Evolutionary conservation across 2,797 vertebrate genomes (phyloP).

Genomic region (Macrochelys suwanniensis): DNA sequence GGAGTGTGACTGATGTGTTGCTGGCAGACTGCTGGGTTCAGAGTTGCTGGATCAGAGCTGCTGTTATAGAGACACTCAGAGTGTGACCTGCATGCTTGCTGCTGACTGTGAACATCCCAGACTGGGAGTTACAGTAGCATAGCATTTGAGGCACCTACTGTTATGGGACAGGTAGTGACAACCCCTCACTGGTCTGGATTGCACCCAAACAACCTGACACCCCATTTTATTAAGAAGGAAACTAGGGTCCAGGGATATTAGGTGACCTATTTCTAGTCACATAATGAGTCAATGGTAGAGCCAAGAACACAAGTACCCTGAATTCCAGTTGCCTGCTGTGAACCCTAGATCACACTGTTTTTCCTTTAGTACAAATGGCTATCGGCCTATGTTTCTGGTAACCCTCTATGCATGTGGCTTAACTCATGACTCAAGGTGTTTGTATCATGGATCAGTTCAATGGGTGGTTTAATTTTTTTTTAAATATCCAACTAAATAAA

Average conservation of each 20-base stretch:
- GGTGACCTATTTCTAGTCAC: fast-evolving
- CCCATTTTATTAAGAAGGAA: not conserved
- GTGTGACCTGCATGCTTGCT: not conserved
- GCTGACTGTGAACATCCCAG: not conserved
- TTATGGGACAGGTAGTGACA: not conserved
- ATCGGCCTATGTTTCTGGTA: not conserved
- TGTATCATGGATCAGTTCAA: not conserved
- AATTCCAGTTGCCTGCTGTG: fast-evolving
- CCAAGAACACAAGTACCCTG: not conserved
- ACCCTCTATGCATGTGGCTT: fast-evolving
- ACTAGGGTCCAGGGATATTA: fast-evolving
- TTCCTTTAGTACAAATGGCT: not conserved
- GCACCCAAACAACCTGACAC: not conserved
- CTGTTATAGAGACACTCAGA: not conserved
- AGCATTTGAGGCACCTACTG: not conserved
- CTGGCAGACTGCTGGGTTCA: not conserved
- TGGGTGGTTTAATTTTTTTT: not conserved
- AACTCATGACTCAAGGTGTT: not conserved
- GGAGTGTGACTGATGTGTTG: not conserved
- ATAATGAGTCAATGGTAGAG: fast-evolving
- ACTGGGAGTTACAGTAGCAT: not conserved
- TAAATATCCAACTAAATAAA: fast-evolving
- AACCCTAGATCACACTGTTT: not conserved
- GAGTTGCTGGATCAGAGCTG: not conserved
- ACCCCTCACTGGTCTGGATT: not conserved